Conservation (phyloP, 1,140 invertebrate genomes). For the Microplitis demolitor region DNA sequence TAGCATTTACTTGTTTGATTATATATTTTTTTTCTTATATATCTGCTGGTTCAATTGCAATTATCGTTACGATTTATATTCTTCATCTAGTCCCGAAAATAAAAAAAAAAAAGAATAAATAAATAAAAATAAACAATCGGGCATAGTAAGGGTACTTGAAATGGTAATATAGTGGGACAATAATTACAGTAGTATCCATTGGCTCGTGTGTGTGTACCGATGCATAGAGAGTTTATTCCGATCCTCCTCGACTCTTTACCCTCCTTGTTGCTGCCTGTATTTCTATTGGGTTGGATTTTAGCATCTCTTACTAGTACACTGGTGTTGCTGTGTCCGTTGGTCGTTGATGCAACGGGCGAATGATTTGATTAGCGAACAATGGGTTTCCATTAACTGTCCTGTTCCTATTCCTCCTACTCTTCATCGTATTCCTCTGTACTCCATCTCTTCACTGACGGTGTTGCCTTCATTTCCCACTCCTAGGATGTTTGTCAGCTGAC, state of each 20-base stretch:
- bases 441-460: slow-evolving; percentile 12
- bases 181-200: not conserved
- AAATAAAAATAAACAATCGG: not conserved
- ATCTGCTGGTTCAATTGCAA: too few relatives aligned
- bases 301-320: slow-evolving; percentile 10
- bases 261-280: not conserved
- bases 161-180: not conserved
- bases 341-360: slow-evolving; percentile 47
- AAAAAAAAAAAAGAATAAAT: too few relatives aligned
- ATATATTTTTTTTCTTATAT: too few relatives aligned
- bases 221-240: not conserved
- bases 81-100: too few relatives aligned
- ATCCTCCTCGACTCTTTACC: not conserved
- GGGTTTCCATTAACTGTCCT: slow-evolving; percentile 59
- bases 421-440: slow-evolving; percentile 31
- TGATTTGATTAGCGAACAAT: slow-evolving; percentile 62
- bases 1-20: too few relatives aligned
- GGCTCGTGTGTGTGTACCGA: not conserved
- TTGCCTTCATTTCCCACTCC: slow-evolving; percentile 25
- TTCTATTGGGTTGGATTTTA: not conserved
- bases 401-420: slow-evolving; percentile 34
- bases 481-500: slow-evolving; percentile 53
- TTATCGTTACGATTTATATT: too few relatives aligned
- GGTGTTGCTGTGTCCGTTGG: not conserved
- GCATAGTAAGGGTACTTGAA: not conserved